phyloP scores from a whole-genome alignment of 2,113 vertebrate species.

The Amphilophus citrinellus region DNA sequence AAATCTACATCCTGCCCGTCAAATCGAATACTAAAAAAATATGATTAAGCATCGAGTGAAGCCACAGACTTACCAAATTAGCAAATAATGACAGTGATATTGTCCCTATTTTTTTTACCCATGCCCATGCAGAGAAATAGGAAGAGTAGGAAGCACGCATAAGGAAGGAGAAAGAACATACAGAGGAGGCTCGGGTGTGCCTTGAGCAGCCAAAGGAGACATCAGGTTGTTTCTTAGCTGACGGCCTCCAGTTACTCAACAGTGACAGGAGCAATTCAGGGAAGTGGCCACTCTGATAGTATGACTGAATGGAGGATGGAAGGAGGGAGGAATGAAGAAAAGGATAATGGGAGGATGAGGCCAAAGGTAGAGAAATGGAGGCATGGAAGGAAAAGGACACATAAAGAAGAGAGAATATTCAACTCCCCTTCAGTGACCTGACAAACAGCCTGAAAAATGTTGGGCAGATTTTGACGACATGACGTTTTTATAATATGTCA shows the following conservation, averaged over 20 bases:
- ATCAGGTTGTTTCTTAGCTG: background rate
- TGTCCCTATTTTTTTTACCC: background rate
- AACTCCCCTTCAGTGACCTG: background rate
- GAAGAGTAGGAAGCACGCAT: slow-evolving; percentile 2
- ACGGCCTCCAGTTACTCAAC: slow-evolving; percentile 13
- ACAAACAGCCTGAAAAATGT: background rate
- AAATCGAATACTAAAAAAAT: background rate
- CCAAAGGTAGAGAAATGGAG: slow-evolving; percentile 1
- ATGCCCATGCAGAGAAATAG: background rate
- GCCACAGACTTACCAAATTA: background rate
- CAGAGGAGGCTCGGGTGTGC: slow-evolving; percentile 1
- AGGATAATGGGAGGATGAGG: background rate
- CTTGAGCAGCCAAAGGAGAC: slow-evolving; percentile 17
- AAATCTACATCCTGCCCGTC: background rate
- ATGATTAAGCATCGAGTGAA: background rate
- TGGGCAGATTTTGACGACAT: background rate
- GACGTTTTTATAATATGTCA: background rate
- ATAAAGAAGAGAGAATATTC: slow-evolving; percentile 11
- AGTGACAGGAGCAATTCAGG: slow-evolving; percentile 21
- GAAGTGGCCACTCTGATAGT: slow-evolving; percentile 5
- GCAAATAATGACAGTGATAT: background rate
- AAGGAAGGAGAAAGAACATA: slow-evolving; percentile 12
- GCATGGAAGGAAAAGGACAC: background rate
- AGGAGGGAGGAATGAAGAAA: background rate
- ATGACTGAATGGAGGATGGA: background rate